Evolutionary conservation across 2,888 invertebrate genomes (phyloP).

Genomic region (Scaptodrosophila latifasciaeformis): DNA sequence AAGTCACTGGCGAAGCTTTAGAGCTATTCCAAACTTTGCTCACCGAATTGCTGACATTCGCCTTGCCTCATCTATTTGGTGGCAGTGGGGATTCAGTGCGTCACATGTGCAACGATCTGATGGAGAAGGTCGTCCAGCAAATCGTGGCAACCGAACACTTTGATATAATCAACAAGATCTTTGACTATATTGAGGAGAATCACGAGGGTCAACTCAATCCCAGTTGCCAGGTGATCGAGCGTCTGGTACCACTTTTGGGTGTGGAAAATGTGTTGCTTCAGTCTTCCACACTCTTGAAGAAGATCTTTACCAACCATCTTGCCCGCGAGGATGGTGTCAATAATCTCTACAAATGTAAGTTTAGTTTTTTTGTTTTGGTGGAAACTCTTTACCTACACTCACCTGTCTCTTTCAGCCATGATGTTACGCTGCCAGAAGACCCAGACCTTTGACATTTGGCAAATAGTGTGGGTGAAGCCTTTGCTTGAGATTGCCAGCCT

Average conservation of each 20-base stretch:
- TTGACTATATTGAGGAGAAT: slow-evolving; percentile 49
- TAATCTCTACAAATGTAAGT: slow-evolving; percentile 76
- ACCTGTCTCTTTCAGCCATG: slow-evolving; percentile 60
- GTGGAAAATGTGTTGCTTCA: slow-evolving; percentile 44
- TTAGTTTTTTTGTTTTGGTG: slow-evolving; percentile 2
- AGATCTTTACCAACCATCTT: slow-evolving; percentile 55
- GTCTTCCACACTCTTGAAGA: slow-evolving; percentile 51
- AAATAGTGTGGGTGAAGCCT: slow-evolving; percentile 76
- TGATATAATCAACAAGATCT: slow-evolving; percentile 55
- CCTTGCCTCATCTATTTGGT: slow-evolving; percentile 79
- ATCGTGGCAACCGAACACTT: slow-evolving; percentile 59
- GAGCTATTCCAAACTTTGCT: slow-evolving; percentile 50
- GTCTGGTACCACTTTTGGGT: slow-evolving; percentile 58
- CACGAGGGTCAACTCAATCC: slow-evolving; percentile 51
- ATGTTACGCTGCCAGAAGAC: slow-evolving; percentile 76
- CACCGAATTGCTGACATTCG: slow-evolving; percentile 73
- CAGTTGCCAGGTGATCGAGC: slow-evolving; percentile 65
- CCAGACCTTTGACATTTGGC: slow-evolving; percentile 74
- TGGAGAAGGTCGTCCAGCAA: slow-evolving; percentile 75
- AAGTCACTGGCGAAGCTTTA: slow-evolving; percentile 39
- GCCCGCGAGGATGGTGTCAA: slow-evolving; percentile 75
- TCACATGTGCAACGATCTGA: slow-evolving; percentile 77
- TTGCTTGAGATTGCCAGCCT: slow-evolving; percentile 48
- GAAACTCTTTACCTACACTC: background rate
- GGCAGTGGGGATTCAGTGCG: slow-evolving; percentile 81